A percentile compares a stretch with the other conserved stretches of the same genome.
phyloP scores from a whole-genome alignment of 2,797 vertebrate species.

The Scyliorhinus canicula region DNA sequence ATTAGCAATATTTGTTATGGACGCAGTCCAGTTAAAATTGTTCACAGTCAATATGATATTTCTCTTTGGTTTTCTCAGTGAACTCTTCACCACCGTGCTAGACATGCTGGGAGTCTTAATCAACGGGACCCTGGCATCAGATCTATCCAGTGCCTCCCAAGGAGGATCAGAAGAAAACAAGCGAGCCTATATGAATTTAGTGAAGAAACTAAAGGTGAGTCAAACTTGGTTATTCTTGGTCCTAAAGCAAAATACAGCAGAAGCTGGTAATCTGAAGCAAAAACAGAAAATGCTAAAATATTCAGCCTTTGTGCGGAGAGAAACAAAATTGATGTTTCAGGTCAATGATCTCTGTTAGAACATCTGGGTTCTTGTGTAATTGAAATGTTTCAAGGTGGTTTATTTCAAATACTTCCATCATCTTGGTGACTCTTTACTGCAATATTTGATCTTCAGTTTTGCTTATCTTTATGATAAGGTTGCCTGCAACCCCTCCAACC shows the following conservation, averaged over 20 bases:
- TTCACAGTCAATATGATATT: neutral
- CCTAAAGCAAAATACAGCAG: neutral
- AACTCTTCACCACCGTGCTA: conserved; percentile 55
- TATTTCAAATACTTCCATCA: neutral
- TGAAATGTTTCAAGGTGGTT: neutral
- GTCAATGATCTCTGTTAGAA: neutral
- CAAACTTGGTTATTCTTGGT: neutral
- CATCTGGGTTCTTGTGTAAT: neutral
- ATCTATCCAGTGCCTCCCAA: conserved; percentile 53
- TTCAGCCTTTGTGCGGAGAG: too few relatives aligned
- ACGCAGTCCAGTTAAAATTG: neutral
- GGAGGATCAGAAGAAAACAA: conserved; percentile 58
- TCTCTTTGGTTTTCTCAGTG: conserved; percentile 45
- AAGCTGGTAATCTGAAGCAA: neutral
- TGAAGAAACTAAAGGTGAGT: conserved; percentile 60
- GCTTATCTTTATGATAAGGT: neutral
- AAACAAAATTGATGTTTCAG: neutral
- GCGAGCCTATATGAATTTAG: conserved; percentile 56
- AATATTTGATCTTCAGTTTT: neutral
- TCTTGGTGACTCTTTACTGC: neutral
- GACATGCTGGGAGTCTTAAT: conserved; percentile 60
- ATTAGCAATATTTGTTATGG: too few relatives aligned
- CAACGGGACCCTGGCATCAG: conserved; percentile 54
- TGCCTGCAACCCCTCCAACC: neutral
- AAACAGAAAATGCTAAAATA: neutral